phyloP scores from a whole-genome alignment of 2,888 invertebrate genomes.

The Chouioia cunea region DNA sequence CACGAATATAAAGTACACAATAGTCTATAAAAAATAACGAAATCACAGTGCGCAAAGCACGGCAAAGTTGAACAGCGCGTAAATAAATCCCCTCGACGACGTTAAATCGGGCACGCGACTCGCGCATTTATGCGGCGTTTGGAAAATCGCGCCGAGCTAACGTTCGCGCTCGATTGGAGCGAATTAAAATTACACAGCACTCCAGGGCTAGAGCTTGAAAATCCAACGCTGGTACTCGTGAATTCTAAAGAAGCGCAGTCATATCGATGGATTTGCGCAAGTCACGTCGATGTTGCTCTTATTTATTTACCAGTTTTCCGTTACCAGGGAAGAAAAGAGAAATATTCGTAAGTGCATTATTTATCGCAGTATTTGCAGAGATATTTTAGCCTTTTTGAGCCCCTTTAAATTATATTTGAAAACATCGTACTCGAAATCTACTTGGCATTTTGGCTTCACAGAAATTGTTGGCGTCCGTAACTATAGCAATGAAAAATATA shows the following conservation, averaged over 20 bases:
- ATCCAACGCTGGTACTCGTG: slow-evolving; percentile 11
- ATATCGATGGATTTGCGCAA: slow-evolving; percentile 21
- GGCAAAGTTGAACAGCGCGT: too few species aligned
- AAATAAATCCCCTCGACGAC: not conserved
- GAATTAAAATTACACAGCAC: slow-evolving; percentile 24
- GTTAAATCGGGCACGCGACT: not conserved
- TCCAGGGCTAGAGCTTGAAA: slow-evolving; percentile 5
- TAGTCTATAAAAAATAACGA: too few species aligned
- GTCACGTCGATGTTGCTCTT: slow-evolving; percentile 9
- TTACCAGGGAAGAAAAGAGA: not conserved
- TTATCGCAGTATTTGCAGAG: slow-evolving; percentile 5
- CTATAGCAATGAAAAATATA: too few species aligned
- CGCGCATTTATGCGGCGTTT: not conserved
- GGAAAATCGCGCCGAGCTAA: not conserved
- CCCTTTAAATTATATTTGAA: too few species aligned
- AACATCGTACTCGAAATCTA: too few species aligned
- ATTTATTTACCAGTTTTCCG: slow-evolving; percentile 8
- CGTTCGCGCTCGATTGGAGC: not conserved
- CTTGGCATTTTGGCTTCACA: too few species aligned
- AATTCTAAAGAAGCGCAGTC: slow-evolving; percentile 15
- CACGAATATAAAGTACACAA: too few species aligned
- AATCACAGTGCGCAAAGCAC: too few species aligned
- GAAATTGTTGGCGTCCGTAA: too few species aligned
- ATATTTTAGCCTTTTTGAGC: not conserved
- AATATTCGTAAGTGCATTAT: slow-evolving; percentile 5